Evolutionary conservation across 2,113 vertebrate genomes (phyloP).

Genomic region (mouse (Mus musculus)): DNA sequence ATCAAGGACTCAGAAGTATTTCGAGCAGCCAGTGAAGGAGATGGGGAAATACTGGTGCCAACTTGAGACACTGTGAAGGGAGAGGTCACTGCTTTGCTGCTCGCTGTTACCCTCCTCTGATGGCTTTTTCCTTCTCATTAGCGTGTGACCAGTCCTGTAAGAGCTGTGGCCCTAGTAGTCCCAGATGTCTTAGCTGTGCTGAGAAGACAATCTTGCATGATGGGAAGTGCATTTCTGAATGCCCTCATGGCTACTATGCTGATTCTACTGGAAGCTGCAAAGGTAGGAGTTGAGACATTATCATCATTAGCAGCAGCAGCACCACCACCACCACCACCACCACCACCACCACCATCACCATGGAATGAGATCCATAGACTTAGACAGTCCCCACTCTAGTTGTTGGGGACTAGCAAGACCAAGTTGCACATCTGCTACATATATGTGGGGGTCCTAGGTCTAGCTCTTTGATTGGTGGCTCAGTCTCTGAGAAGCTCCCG

Average conservation of each 20-base stretch:
- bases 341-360: neutral
- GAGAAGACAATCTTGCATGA: constrained; percentile 85
- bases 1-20: constrained; percentile 22
- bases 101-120: neutral
- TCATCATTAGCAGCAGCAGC: neutral
- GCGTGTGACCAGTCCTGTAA: constrained; percentile 92
- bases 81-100: neutral
- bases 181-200: constrained; percentile 90
- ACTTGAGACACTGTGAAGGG: neutral
- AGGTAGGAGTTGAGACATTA: constrained; percentile 83
- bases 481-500: too few relatives aligned
- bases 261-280: constrained; percentile 87
- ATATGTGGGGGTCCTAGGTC: too few relatives aligned
- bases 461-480: too few relatives aligned
- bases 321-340: neutral
- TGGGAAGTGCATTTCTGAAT: constrained; percentile 90
- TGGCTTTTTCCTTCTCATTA: constrained; percentile 75
- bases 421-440: too few relatives aligned
- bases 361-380: too few relatives aligned
- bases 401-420: too few relatives aligned
- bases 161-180: constrained; percentile 89
- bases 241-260: constrained; percentile 88
- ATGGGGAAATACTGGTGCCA: neutral
- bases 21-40: neutral
- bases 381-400: too few relatives aligned